These are phyloP conservation scores for Arion vulgaris DNA, from an alignment of 1,140 invertebrate species.

Conservation along the genomic window DNA sequence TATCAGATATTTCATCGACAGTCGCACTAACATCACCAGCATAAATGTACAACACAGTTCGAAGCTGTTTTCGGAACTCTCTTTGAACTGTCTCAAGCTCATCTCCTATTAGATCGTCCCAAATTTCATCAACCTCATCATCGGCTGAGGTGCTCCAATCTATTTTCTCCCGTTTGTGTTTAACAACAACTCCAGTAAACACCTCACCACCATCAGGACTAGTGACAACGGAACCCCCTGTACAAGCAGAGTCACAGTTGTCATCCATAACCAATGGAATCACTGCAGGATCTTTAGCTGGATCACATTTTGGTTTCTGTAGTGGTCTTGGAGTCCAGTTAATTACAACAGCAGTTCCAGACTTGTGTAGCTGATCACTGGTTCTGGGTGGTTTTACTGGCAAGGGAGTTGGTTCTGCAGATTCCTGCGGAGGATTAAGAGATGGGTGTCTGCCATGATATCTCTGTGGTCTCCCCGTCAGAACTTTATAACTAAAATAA, in stretches of 20 bases:
- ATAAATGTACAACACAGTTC: background rate
- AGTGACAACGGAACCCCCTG: slow-evolving; percentile 28
- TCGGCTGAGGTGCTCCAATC: slow-evolving; percentile 14
- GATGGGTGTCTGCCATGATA: background rate
- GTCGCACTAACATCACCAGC: slow-evolving; percentile 8
- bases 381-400: background rate
- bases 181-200: slow-evolving; percentile 28
- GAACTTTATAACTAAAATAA: slow-evolving; percentile 25
- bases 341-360: background rate
- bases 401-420: background rate
- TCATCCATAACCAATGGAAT: slow-evolving; percentile 25
- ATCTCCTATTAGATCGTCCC: background rate
- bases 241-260: slow-evolving; percentile 14
- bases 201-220: slow-evolving; percentile 18
- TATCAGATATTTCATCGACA: background rate
- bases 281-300: slow-evolving; percentile 25
- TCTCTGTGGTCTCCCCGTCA: background rate
- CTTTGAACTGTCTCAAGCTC: background rate
- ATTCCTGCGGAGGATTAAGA: background rate
- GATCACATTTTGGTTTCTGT: slow-evolving; percentile 20
- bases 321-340: background rate
- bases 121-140: slow-evolving; percentile 17
- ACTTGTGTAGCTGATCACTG: background rate
- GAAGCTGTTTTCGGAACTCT: slow-evolving; percentile 15
- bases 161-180: background rate